Base-by-base conservation (phyloP, 2,797 vertebrate species). In the Gadopsis bispinosus region DNA sequence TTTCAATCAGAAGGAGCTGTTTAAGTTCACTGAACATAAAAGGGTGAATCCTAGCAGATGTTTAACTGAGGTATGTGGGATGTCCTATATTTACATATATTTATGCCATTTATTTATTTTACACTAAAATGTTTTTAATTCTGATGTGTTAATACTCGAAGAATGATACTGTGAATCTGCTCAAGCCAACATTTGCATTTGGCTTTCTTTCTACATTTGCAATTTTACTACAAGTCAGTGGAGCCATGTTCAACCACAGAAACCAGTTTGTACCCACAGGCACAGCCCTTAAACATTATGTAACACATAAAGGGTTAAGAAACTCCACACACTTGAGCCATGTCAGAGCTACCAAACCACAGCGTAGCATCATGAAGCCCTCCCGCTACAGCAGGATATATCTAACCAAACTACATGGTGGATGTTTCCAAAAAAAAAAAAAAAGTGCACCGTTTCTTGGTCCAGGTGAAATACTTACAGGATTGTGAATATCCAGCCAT, bases 401-500 rank as follows among this genome's bases (percentile, higher is more conserved):
- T 4, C 4, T 45, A 33, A 37, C 14, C 1, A 10, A 69, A 13
- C 7, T 6, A 59, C 22, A 9, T 10, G 5, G 2, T 53, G 45
- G 17, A 47, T 13, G 16, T 47, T 47, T 16, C 45, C 45, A 47
- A 47, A 47, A 47, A 14, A 43, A 5, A 1, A 26, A 26, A 26
- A 26, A 35, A 56, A 60, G 6, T 7, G 17, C 17, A n/a, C 3
- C 1, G 33, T 54, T 26, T 37, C 22, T 2, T 14, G 11, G 10
- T 61, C 19, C 26, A 41, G 39, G 17, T 43, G 2, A 37, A 76
- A 55, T 74, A 93, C 97, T 97, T 94, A 99, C 98, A 51, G 98
- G 98, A 88, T 99, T 99, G 92, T 98, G 97, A 90, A 99, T 95
- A 89, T 99, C 95, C 37, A 97, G 94, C 98, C 98, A 99, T 91